A percentile compares a stretch with the other conserved stretches of the same genome.
These are phyloP conservation scores for Trissolcus basalis DNA, from an alignment of 1,140 invertebrate species.

Conservation along the genomic window DNA sequence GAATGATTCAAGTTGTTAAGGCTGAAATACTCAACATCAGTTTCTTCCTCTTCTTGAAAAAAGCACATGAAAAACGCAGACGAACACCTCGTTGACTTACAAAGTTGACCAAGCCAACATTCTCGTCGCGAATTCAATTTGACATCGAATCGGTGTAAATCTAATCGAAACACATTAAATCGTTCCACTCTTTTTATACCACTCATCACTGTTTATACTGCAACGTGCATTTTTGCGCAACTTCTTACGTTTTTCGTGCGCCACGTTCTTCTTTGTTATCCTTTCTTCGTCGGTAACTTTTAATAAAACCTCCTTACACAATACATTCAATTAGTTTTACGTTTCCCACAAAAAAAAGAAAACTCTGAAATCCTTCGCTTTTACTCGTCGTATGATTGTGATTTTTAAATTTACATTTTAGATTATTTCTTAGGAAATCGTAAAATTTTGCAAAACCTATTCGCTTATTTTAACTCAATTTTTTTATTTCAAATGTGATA, in stretches of 20 bases:
- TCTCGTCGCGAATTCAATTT: slow-evolving; percentile 36
- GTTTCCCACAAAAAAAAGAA: slow-evolving; percentile 6
- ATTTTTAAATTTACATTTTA: slow-evolving; percentile 35
- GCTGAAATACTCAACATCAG: slow-evolving; percentile 33
- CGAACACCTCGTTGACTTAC: slow-evolving; percentile 5
- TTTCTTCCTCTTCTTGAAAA: slow-evolving; percentile 10
- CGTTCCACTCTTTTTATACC: slow-evolving; percentile 39
- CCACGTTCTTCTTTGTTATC: slow-evolving; percentile 39
- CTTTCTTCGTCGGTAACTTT: slow-evolving; percentile 33
- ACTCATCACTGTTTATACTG: slow-evolving; percentile 46
- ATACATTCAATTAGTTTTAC: no score
- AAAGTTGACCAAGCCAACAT: slow-evolving; percentile 7
- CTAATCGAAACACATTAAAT: slow-evolving; percentile 55
- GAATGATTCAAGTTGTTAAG: slow-evolving; percentile 21
- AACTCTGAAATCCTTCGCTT: slow-evolving; percentile 17
- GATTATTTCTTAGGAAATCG: slow-evolving; percentile 8
- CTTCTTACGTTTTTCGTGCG: slow-evolving; percentile 30
- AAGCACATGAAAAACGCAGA: slow-evolving; percentile 17
- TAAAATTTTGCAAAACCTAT: not conserved
- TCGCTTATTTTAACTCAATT: not conserved
- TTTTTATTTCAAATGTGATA: no score
- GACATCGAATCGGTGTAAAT: slow-evolving; percentile 46
- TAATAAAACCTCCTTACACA: slow-evolving; percentile 21
- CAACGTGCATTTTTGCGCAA: slow-evolving; percentile 17
- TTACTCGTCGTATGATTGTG: slow-evolving; percentile 13